Conservation (phyloP, 1,140 invertebrate genomes). For the Drusus annulatus region DNA sequence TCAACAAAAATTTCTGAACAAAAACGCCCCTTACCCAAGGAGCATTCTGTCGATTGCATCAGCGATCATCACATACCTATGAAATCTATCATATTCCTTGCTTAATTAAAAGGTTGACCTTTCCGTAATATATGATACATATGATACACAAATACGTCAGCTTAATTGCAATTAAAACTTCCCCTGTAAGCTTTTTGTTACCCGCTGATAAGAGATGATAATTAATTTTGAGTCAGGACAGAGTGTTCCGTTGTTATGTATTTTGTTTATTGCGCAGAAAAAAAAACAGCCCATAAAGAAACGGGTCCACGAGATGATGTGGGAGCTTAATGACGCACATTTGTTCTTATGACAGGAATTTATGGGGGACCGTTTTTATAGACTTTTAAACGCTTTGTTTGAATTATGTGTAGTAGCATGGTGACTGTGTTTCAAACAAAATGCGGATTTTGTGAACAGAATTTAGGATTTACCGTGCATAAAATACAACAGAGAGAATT, state of each 20-base stretch:
- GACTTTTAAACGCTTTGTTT: background rate
- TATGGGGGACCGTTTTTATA: slow-evolving; percentile 13
- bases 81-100: no score
- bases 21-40: no score
- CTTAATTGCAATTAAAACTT: no score
- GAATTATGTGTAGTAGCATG: background rate
- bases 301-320: slow-evolving; percentile 4
- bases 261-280: no score
- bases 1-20: no score
- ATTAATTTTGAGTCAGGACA: slow-evolving; percentile 17
- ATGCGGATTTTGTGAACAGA: no score
- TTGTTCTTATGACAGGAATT: slow-evolving; percentile 11
- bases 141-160: no score
- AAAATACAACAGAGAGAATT: background rate
- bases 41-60: no score
- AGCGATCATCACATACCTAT: no score
- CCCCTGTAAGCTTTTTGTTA: background rate
- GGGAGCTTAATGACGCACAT: slow-evolving; percentile 8
- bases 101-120: no score
- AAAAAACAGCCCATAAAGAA: background rate
- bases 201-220: background rate
- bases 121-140: no score
- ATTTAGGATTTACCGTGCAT: background rate
- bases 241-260: background rate
- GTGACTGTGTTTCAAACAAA: background rate